phyloP scores from a whole-genome alignment of 2,888 invertebrate genomes.

The Ornithoptera alexandrae region DNA sequence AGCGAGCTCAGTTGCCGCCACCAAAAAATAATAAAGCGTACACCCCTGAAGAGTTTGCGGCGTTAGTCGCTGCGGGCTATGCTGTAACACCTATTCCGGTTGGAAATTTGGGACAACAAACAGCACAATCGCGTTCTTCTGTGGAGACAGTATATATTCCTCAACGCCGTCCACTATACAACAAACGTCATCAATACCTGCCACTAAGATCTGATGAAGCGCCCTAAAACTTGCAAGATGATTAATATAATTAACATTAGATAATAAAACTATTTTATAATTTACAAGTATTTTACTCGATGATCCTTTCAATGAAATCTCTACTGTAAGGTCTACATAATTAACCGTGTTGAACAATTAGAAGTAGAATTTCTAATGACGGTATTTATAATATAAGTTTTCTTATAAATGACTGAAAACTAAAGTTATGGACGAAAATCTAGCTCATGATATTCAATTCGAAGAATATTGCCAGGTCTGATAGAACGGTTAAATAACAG shows the following conservation, averaged over 20 bases:
- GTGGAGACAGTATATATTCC: conserved; percentile 48
- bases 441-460: no score
- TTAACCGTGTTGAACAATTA: no score
- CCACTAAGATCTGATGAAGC: conserved; percentile 72
- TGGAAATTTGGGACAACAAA: conserved; percentile 51
- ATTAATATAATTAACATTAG: conserved; percentile 55
- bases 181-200: conserved; percentile 67
- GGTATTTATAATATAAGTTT: no score
- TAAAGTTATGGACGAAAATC: no score
- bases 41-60: conserved; percentile 75
- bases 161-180: conserved; percentile 37
- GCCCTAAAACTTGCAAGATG: conserved; percentile 53
- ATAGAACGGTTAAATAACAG: no score
- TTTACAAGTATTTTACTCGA: background rate
- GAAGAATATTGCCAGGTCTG: no score
- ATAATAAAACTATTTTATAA: conserved; percentile 46
- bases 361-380: no score
- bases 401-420: no score
- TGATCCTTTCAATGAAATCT: background rate
- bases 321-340: no score
- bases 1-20: conserved; percentile 68
- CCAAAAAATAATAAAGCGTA: conserved; percentile 75
- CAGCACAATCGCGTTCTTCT: conserved; percentile 65
- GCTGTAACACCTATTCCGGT: conserved; percentile 75
- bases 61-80: conserved; percentile 73